These are phyloP conservation scores for Bucco capensis DNA, from an alignment of 2,113 vertebrate genomes.

Conservation along the genomic window DNA sequence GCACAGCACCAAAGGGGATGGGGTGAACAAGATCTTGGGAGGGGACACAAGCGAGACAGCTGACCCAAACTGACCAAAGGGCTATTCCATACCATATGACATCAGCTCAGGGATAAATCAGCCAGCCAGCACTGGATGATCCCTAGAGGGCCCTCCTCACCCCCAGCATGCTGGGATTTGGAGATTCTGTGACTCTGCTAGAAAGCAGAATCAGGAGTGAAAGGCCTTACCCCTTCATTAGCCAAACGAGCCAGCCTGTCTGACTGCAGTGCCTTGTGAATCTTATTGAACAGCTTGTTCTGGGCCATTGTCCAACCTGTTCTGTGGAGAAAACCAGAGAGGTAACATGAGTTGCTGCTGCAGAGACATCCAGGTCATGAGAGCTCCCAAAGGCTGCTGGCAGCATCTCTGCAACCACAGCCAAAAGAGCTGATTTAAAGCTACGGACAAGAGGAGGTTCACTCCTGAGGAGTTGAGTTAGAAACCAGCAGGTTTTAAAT, in stretches of 20 bases:
- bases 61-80: too few relatives aligned
- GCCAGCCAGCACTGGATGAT: too few relatives aligned
- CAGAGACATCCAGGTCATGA: background rate
- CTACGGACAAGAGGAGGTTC: accelerated
- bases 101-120: too few relatives aligned
- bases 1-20: too few relatives aligned
- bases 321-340: constrained; percentile 66
- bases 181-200: too few relatives aligned
- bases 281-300: constrained; percentile 98
- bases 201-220: too few relatives aligned
- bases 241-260: constrained; percentile 91
- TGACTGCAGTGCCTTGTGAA: constrained; percentile 91
- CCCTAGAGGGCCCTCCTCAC: too few relatives aligned
- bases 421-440: accelerated
- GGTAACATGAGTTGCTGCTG: accelerated
- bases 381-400: background rate
- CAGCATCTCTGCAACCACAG: accelerated
- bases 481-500: accelerated
- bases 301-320: constrained; percentile 92
- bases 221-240: constrained; percentile 87
- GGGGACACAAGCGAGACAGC: too few relatives aligned
- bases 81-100: too few relatives aligned
- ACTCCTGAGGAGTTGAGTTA: background rate
- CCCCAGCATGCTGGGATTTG: too few relatives aligned
- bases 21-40: too few relatives aligned